Evolutionary conservation across 2,113 vertebrate genomes (phyloP).

Genomic region (Rhinolophus sinicus): DNA sequence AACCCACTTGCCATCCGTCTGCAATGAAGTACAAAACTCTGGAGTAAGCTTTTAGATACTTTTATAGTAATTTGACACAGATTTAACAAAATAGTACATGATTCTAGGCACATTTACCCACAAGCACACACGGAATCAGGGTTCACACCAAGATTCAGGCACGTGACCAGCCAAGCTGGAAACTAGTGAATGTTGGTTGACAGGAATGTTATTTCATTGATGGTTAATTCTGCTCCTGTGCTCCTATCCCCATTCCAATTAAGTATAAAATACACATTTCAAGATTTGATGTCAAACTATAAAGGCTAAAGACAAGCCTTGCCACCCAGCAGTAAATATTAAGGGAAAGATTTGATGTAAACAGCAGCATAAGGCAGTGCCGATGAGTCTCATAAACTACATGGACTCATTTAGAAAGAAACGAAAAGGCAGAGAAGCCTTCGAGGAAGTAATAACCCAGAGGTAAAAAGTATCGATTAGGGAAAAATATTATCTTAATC

Average conservation of each 20-base stretch:
- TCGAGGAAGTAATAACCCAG: conserved; percentile 87
- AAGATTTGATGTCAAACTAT: conserved; percentile 75
- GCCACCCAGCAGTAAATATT: conserved; percentile 84
- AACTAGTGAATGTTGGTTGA: background rate
- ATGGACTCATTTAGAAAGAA: conserved; percentile 81
- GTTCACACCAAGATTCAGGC: background rate
- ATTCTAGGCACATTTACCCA: background rate
- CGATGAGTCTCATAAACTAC: conserved; percentile 88
- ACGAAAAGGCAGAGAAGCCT: conserved; percentile 79
- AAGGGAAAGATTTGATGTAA: conserved; percentile 87
- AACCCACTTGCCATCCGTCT: background rate
- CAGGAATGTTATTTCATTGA: conserved; percentile 73
- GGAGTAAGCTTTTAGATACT: background rate
- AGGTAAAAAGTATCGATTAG: conserved; percentile 90
- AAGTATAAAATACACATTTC: conserved; percentile 83
- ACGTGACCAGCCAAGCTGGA: background rate
- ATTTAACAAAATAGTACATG: background rate
- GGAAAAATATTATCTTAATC: conserved; percentile 88
- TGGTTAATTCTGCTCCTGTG: conserved; percentile 72
- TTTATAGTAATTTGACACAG: background rate
- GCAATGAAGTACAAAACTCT: background rate
- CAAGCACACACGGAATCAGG: background rate
- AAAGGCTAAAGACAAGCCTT: conserved; percentile 83
- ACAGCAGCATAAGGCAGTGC: conserved; percentile 81
- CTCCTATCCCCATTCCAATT: conserved; percentile 80